Percentiles rank a stretch among this genome's conserved stretches.
These are phyloP conservation scores for Selene dorsalis DNA, from an alignment of 2,797 vertebrate genomes.

Conservation along the genomic window DNA sequence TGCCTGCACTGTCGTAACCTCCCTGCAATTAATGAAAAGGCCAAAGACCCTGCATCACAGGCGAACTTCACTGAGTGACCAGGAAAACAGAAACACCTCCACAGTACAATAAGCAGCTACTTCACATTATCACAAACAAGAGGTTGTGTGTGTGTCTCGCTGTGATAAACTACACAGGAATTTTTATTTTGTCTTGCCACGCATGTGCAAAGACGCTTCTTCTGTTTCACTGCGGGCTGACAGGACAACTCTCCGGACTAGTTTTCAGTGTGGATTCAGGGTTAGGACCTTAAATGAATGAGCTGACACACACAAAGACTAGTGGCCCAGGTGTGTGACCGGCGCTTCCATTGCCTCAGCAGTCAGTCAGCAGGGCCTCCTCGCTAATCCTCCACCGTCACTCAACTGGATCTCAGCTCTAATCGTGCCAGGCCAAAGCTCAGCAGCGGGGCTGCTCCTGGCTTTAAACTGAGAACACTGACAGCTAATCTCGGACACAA, in stretches of 20 bases:
- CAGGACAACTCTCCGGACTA: constrained; percentile 13
- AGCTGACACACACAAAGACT: constrained; percentile 47
- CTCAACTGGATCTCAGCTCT: constrained; percentile 75
- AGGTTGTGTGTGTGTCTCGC: too few species aligned
- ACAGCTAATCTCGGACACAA: constrained; percentile 72
- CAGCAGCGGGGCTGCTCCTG: constrained; percentile 44
- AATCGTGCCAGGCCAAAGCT: constrained; percentile 69
- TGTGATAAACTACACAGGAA: too few species aligned
- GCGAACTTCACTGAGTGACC: too few species aligned
- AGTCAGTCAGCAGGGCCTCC: constrained; percentile 72
- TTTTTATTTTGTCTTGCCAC: neutral
- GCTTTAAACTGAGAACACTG: constrained; percentile 69
- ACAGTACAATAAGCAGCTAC: too few species aligned
- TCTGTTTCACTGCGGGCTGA: constrained; percentile 6
- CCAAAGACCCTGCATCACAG: neutral
- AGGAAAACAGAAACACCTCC: too few species aligned
- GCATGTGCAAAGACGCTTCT: constrained; percentile 12
- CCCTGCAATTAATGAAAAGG: neutral
- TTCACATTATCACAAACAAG: too few species aligned
- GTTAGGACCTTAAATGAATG: constrained; percentile 51
- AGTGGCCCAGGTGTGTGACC: constrained; percentile 68
- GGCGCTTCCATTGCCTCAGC: constrained; percentile 47
- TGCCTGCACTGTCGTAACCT: too few species aligned
- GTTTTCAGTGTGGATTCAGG: constrained; percentile 32
- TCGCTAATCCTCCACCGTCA: constrained; percentile 76